Evolutionary conservation across 2,797 vertebrate species (phyloP).

Genomic region (Galagoides demidoff): DNA sequence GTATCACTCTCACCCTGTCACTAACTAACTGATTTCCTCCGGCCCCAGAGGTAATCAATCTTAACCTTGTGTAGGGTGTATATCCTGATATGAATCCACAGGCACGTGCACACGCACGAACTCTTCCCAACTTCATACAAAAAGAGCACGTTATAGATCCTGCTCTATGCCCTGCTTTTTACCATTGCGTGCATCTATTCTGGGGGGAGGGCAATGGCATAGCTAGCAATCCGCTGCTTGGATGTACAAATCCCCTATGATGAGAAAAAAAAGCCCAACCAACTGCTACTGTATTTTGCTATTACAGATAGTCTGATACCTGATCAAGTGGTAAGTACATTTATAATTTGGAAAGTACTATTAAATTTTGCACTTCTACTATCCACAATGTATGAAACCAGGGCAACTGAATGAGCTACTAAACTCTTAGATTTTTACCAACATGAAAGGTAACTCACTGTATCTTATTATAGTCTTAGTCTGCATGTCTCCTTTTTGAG

Average conservation of each 20-base stretch:
- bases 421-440: background rate
- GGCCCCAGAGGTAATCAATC: background rate
- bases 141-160: background rate
- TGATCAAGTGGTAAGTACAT: background rate
- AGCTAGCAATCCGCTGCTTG: background rate
- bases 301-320: background rate
- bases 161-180: background rate
- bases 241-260: background rate
- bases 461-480: background rate
- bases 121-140: background rate
- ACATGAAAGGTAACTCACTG: background rate
- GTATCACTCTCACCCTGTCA: background rate
- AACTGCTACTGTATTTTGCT: background rate
- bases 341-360: background rate
- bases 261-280: conserved; percentile 6
- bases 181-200: background rate
- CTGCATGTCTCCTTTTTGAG: background rate
- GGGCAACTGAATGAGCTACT: background rate
- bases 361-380: background rate
- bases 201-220: background rate
- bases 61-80: background rate
- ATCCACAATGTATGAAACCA: background rate
- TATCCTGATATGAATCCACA: background rate
- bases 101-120: background rate
- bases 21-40: background rate